These are phyloP conservation scores for Rhynchopsitta pachyrhyncha DNA, from an alignment of 2,113 vertebrate species.

Conservation along the genomic window DNA sequence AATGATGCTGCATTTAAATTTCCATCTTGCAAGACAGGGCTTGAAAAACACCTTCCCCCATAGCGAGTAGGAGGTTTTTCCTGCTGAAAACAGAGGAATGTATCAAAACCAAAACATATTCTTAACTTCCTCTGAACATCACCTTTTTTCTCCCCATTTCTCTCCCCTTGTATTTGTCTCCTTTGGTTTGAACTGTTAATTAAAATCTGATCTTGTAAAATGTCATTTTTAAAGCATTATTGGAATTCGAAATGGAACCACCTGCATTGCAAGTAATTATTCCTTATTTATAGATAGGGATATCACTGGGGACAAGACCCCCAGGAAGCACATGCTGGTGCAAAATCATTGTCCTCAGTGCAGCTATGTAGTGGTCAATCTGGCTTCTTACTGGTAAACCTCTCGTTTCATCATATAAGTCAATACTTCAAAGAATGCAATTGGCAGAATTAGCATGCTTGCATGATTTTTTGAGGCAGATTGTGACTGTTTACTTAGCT, in stretches of 20 bases:
- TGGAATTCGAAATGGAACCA: neutral
- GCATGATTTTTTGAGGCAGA: neutral
- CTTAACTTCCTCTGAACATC: neutral
- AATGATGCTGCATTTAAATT: neutral
- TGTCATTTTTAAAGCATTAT: neutral
- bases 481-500: neutral
- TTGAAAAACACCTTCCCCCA: neutral
- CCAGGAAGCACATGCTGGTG: fast-evolving
- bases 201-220: neutral
- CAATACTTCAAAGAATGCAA: neutral
- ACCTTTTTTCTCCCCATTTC: neutral
- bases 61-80: neutral
- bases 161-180: neutral
- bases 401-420: neutral
- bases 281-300: fast-evolving
- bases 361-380: fast-evolving
- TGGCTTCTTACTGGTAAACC: neutral
- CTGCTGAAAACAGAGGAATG: neutral
- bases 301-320: neutral
- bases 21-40: neutral
- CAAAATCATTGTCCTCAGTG: neutral
- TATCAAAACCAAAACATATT: neutral
- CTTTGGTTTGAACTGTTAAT: neutral
- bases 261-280: neutral
- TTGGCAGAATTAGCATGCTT: neutral